Evolutionary conservation across 2,888 invertebrate genomes (phyloP).

Genomic region (Apantesis nais): DNA sequence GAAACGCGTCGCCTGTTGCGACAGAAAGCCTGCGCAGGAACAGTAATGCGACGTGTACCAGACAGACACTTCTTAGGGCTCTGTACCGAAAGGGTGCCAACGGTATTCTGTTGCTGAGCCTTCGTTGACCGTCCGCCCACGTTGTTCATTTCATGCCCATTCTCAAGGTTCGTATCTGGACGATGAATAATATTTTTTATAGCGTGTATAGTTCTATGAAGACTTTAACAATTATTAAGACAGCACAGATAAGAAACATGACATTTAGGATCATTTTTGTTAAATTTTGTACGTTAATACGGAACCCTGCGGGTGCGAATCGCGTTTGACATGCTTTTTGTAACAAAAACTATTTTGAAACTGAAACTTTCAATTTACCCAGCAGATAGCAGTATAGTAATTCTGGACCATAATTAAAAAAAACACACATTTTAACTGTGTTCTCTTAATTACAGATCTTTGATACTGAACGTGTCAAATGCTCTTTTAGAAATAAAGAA

Average conservation of each 20-base stretch:
- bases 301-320: no score
- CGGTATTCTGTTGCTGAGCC: not conserved
- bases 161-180: no score
- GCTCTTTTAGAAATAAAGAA: not conserved
- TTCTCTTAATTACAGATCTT: not conserved
- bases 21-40: slow-evolving; percentile 2
- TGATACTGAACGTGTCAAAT: not conserved
- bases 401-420: no score
- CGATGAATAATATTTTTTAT: no score
- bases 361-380: no score
- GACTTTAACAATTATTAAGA: no score
- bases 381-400: no score
- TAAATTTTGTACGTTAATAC: no score
- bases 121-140: not conserved
- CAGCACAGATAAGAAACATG: not conserved
- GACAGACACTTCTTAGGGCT: not conserved
- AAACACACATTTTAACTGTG: no score
- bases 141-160: no score
- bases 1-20: not conserved
- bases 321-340: no score
- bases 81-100: not conserved
- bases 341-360: not conserved
- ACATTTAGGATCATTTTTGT: not conserved
- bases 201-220: no score
- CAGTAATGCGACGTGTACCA: not conserved